Base-by-base conservation (phyloP, 2,797 vertebrate genomes). In the Micropoecilia bifurca region DNA sequence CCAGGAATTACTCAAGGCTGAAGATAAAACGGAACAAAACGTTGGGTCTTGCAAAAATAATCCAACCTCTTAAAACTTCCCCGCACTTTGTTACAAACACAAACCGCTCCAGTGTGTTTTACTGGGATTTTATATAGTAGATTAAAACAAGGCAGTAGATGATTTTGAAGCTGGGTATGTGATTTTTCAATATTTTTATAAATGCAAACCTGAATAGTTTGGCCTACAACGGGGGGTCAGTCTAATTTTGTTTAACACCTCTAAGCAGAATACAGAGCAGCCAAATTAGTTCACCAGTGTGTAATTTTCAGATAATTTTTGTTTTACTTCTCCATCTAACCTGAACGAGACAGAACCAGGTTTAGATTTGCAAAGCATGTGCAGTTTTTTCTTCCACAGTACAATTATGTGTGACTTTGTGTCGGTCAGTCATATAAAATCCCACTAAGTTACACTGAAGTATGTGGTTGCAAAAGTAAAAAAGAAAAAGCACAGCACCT, bases 21-120 rank as follows among this genome's bases (percentile, higher is more conserved):
- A 80, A 73, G 79, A 82, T 10, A 16, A 83, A 71, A 85, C 75
- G 25, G 20, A 84, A 83, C 74, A 79, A 85, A 83, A 72, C 84
- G 76, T 71, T 10, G 89, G 28, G 41, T 28, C n/a, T 46, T 3
- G 43, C 6, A 46, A 71, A 46, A 18, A 43, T 46, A 28, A 16
- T 71, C 4, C 22, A 71, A 16, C 41, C 68, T 46, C 41, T 68
- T 22, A 41, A 66, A 41, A n/a, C 22, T 16, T 45, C 41, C 13
- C 25, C 25, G n/a, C 68, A 45, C 22, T 71, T n/a, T 25, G 39
- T 71, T 28, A 43, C 12, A 69, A 69, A 22, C 39, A 45, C 41
- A n/a, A 69, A 39, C 18, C 10, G 41, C 63, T 41, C 63, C 63
- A 41, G 36, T 12, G 16, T 66, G 33, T 22, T 43, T 69, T 41